phyloP scores from a whole-genome alignment of 2,797 vertebrate species.

The Sebastes hubbsi region DNA sequence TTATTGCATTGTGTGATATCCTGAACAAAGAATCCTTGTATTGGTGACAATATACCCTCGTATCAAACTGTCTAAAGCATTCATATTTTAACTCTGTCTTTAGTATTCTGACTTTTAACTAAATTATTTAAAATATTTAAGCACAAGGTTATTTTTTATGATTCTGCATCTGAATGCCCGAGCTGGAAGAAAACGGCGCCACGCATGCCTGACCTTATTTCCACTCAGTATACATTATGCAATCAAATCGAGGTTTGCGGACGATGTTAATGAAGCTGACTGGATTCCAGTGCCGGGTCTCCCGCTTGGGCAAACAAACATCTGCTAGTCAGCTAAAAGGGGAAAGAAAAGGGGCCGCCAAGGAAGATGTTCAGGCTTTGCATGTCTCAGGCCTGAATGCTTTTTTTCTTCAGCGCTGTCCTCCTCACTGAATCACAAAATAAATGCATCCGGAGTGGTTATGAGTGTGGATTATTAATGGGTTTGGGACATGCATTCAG shows the following conservation, averaged over 20 bases:
- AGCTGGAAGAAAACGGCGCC: constrained; percentile 8
- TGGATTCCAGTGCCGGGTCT: constrained; percentile 29
- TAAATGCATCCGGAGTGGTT: constrained; percentile 52
- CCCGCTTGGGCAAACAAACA: constrained; percentile 61
- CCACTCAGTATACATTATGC: constrained; percentile 51
- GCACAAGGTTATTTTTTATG: not conserved
- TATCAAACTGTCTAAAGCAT: not conserved
- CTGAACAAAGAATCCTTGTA: not conserved
- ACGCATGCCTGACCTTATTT: constrained; percentile 57
- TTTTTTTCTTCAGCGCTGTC: not conserved
- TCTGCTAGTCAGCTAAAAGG: constrained; percentile 63
- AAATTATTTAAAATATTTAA: constrained; percentile 18
- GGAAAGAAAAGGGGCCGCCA: not conserved
- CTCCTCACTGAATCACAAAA: constrained; percentile 32
- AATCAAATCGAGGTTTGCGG: constrained; percentile 51
- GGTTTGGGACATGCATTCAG: constrained; percentile 29
- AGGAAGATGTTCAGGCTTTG: constrained; percentile 33
- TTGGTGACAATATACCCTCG: not conserved
- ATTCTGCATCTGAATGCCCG: constrained; percentile 7
- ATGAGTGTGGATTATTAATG: constrained; percentile 61
- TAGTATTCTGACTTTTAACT: not conserved
- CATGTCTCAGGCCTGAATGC: constrained; percentile 26
- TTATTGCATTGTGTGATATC: not conserved
- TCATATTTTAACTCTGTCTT: not conserved
- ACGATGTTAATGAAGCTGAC: constrained; percentile 61